Base-by-base conservation (phyloP, 2,113 vertebrate species). In the Limnothrissa miodon region DNA sequence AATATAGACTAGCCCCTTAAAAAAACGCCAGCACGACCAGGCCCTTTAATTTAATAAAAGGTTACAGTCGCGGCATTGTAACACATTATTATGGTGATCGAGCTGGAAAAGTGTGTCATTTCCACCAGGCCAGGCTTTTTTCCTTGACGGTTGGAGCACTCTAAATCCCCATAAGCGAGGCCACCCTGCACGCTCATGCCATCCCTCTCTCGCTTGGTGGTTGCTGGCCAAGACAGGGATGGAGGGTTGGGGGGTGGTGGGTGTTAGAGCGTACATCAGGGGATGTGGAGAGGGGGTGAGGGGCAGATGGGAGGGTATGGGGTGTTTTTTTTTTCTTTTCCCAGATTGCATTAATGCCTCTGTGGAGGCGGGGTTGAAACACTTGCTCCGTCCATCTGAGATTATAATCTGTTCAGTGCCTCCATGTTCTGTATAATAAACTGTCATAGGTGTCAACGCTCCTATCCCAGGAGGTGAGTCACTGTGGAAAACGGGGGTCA, bases 31-130 rank as follows among this genome's bases (percentile, higher is more conserved):
- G 66, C 66, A 2, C 66, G 11, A 29, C 33, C 66, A 4, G 53
- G 66, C 66, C 25, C 39, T 46, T 66, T 93, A 93, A 93, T 94
- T 93, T 93, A 93, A 94, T 92, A 92, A 93, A 93, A 93, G 91
- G 92, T 93, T 93, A 93, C 91, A 90, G 88, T 89, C 90, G 88
- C 92, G 84, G 89, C 89, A 92, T 92, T 89, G 92, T 90, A 93
- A 92, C 91, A 91, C 91, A 92, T 90, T 91, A 91, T 92, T 92
- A 92, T 91, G 89, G 89, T 86, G 84, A 89, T 92, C 91, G 89
- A 90, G 91, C 90, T 88, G 88, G 83, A 92, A 90, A 87, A 88
- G 84, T 74, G 86, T 90, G 89, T 92, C 90, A 91, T 92, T 92
- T 91, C 90, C 66, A 87, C 90, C 90, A 91, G 90, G 89, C 89